Conservation (phyloP, 1,140 invertebrate species). For the Chelonus insularis region DNA sequence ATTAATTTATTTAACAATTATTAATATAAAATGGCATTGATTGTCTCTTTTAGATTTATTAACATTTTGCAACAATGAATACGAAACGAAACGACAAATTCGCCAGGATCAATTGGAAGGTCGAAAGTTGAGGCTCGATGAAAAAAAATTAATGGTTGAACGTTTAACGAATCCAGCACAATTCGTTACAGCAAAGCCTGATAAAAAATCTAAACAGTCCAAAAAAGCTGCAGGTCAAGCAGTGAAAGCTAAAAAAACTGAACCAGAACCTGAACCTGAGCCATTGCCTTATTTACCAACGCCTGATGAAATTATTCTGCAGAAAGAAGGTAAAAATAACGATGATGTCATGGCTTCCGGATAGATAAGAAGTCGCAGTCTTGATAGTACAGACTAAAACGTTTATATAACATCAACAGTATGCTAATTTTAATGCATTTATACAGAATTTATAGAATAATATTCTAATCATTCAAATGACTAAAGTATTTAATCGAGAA, state of each 20-base stretch:
- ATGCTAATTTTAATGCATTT: no score
- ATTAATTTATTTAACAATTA: no score
- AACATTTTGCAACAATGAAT: constrained; percentile 35
- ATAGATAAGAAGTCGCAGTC: no score
- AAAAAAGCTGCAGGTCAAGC: constrained; percentile 26
- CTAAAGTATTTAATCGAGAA: no score
- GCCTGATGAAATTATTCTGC: constrained; percentile 40
- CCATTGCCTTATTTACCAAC: constrained; percentile 43
- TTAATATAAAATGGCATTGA: no score
- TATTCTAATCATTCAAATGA: no score
- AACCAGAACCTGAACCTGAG: constrained; percentile 37
- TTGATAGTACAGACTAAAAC: no score
- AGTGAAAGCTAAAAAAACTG: constrained; percentile 28
- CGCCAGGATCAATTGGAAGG: constrained; percentile 41
- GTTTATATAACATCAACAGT: no score
- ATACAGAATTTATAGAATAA: no score
- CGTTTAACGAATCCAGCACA: constrained; percentile 39
- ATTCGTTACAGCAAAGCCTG: constrained; percentile 18
- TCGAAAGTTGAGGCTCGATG: constrained; percentile 39
- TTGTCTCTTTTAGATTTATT: constrained; percentile 39
- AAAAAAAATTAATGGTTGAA: constrained; percentile 42
- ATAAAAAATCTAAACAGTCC: constrained; percentile 31
- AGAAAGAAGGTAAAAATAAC: constrained; percentile 37
- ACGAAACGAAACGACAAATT: constrained; percentile 34
- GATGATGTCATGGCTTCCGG: constrained; percentile 5